Base-by-base conservation (phyloP, 2,113 vertebrate species). In the Gasterosteus aculeatus region DNA sequence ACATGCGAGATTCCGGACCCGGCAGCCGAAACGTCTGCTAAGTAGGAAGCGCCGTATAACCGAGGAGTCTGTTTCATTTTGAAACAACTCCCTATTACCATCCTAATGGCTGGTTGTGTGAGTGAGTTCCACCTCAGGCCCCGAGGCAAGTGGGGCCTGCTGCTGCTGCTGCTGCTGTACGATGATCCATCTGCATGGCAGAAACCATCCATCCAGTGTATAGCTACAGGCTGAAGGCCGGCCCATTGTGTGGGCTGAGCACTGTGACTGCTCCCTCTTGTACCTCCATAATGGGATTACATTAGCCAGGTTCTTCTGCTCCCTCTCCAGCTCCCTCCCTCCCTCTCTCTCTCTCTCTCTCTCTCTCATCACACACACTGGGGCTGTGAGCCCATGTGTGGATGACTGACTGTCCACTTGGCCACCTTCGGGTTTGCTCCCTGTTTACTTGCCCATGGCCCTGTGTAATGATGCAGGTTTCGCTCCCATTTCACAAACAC, bases 221-320 rank as follows among this genome's bases (percentile, higher is more conserved):
- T 89, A 77, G 92, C 92, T 90, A 91, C 87, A 89, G 90, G 90
- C 90, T 93, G 87, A 84, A 89, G 85, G 79, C 84, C 70, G 85
- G 78, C 89, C 88, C 87, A 91, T 91, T 93, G 92, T 93, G 91
- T 91, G 84, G 92, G 90, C 90, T 92, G 90, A 91, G 89, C 83
- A 87, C 89, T 92, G 91, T 93, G 92, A 93, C 92, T 93, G 91
- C 90, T 92, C 89, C 87, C 92, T 89, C 91, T 92, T 93, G 92
- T 93, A 93, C 91, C 86, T 87, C 85, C 54, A 78, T 93, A 93
- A 93, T 93, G 91, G 92, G 92, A 93, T 93, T 93, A 93, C 90
- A 93, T 92, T 93, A 93, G 89, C 84, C 88, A 90, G 88, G 89
- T 91, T 92, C 89, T 85, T 91, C 81, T 82, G 80, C 90, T 86